Conservation (phyloP, 2,797 vertebrate genomes). For the Oryzias dopingdopingensis region DNA sequence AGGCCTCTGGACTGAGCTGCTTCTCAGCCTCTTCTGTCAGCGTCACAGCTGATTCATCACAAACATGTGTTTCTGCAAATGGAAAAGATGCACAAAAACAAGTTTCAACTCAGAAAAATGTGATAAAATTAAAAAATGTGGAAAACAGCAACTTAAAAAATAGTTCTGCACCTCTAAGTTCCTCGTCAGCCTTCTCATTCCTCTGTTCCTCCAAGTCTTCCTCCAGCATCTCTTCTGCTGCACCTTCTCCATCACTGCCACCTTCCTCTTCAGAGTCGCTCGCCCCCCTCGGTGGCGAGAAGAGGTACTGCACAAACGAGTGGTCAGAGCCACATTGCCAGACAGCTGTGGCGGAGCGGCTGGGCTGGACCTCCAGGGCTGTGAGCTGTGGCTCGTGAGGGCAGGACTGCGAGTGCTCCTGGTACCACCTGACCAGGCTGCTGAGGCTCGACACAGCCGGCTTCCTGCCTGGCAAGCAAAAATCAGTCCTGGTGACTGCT, state of each 20-base stretch:
- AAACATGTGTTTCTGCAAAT: constrained; percentile 55
- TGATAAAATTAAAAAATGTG: neutral
- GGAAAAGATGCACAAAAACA: constrained; percentile 9
- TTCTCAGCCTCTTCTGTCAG: constrained; percentile 33
- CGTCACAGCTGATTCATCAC: constrained; percentile 26
- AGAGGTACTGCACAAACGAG: constrained; percentile 88
- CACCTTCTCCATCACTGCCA: constrained; percentile 7
- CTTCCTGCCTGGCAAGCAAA: constrained; percentile 62
- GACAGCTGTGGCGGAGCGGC: constrained; percentile 80
- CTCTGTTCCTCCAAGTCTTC: constrained; percentile 38
- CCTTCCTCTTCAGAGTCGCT: constrained; percentile 82
- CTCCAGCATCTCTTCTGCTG: neutral
- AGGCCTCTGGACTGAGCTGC: constrained; percentile 32
- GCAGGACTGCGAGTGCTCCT: constrained; percentile 85
- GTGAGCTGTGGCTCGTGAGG: constrained; percentile 84
- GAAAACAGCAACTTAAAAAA: neutral
- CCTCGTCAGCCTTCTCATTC: constrained; percentile 40
- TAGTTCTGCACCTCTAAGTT: constrained; percentile 51
- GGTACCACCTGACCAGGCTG: constrained; percentile 87
- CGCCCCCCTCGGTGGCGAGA: constrained; percentile 73
- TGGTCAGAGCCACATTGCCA: constrained; percentile 89
- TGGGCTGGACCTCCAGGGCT: constrained; percentile 79
- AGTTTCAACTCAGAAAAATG: too few species aligned
- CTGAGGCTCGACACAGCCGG: constrained; percentile 81
- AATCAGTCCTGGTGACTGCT: neutral